phyloP scores from a whole-genome alignment of 2,113 vertebrate genomes.

The Telmatochromis sp. region DNA sequence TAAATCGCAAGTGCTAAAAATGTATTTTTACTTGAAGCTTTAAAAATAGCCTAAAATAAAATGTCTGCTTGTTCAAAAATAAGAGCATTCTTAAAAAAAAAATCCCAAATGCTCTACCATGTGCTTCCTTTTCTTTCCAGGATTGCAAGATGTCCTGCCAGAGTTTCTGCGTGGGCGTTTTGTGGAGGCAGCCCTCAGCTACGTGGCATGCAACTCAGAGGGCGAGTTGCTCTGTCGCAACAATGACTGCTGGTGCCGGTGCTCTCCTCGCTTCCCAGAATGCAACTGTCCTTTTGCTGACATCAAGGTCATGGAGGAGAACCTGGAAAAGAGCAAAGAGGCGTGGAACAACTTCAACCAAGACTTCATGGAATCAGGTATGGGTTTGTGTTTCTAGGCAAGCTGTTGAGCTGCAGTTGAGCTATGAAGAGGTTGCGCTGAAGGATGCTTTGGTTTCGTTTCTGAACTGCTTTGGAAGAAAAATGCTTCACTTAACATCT shows the following conservation, averaged over 20 bases:
- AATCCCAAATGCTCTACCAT: background rate
- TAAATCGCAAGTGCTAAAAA: background rate
- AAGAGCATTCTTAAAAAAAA: background rate
- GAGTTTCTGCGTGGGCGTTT: slow-evolving; percentile 85
- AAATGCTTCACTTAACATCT: background rate
- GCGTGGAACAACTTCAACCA: slow-evolving; percentile 79
- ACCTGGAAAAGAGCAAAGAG: slow-evolving; percentile 80
- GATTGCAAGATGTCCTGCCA: slow-evolving; percentile 90
- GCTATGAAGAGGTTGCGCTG: background rate
- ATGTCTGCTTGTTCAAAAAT: background rate
- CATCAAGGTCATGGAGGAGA: slow-evolving; percentile 88
- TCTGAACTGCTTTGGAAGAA: background rate
- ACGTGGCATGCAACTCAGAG: slow-evolving; percentile 90
- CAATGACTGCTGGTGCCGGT: slow-evolving; percentile 92
- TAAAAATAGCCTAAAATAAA: background rate
- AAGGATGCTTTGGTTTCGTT: background rate
- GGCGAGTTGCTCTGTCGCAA: slow-evolving; percentile 86
- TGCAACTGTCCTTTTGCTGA: slow-evolving; percentile 93
- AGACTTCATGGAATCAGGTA: slow-evolving; percentile 94
- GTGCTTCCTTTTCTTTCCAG: slow-evolving; percentile 53
- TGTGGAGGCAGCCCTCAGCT: slow-evolving; percentile 91
- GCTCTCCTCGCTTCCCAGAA: slow-evolving; percentile 80
- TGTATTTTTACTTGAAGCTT: background rate
- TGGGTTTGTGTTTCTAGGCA: background rate
- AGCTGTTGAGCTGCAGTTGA: background rate